Conservation (phyloP, 2,888 invertebrate genomes). For the Dasypolia templi region DNA sequence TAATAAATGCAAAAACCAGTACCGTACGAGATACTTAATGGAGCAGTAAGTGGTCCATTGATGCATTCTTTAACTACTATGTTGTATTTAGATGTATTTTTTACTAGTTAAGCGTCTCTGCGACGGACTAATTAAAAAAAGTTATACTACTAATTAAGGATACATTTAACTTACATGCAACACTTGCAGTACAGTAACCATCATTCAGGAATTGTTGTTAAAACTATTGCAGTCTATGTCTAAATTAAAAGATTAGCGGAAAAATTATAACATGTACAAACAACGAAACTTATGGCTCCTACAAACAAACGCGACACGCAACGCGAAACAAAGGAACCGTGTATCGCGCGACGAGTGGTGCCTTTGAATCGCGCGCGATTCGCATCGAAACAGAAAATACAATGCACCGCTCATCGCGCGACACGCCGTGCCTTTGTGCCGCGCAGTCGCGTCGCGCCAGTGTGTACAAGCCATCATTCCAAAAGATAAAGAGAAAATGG, state of each 20-base stretch:
- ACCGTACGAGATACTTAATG: constrained; percentile 5
- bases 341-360: too few relatives aligned
- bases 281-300: too few relatives aligned
- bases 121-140: constrained; percentile 1
- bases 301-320: too few relatives aligned
- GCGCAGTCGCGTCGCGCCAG: too few relatives aligned
- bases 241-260: background rate
- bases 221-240: background rate
- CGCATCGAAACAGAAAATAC: too few relatives aligned
- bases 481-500: too few relatives aligned
- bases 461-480: too few relatives aligned
- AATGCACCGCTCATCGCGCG: too few relatives aligned
- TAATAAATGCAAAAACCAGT: constrained; percentile 8
- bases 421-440: too few relatives aligned
- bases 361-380: too few relatives aligned
- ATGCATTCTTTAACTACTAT: constrained; percentile 20
- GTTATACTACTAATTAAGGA: background rate
- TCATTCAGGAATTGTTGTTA: background rate
- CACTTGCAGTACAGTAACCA: background rate
- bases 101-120: background rate
- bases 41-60: constrained; percentile 15
- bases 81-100: background rate
- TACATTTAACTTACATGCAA: background rate
- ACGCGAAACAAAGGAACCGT: too few relatives aligned
- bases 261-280: too few relatives aligned